A percentile compares a stretch with the other conserved stretches of the same genome.
Evolutionary conservation across 2,888 invertebrate genomes (phyloP).

Genomic region (Eilema depressum): DNA sequence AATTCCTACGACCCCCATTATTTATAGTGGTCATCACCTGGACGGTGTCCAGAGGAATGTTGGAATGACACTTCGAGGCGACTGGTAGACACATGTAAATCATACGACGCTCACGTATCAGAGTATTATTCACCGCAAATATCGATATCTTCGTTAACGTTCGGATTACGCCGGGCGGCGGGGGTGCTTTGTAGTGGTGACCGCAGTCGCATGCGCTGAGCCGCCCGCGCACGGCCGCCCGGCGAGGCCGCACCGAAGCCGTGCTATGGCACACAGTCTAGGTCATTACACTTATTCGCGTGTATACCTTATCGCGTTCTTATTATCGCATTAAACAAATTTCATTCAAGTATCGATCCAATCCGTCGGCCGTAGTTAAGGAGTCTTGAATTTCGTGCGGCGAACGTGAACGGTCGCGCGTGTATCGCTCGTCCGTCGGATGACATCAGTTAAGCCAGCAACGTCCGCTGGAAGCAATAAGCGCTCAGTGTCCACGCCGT

Average conservation of each 20-base stretch:
- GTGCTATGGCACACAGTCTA: slow-evolving; percentile 74
- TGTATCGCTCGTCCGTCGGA: slow-evolving; percentile 77
- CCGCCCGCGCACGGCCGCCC: slow-evolving; percentile 80
- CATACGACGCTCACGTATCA: slow-evolving; percentile 69
- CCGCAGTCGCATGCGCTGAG: slow-evolving; percentile 81
- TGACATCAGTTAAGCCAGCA: slow-evolving; percentile 86
- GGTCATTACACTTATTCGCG: slow-evolving; percentile 85
- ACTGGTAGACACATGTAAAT: slow-evolving; percentile 62
- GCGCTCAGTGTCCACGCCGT: slow-evolving; percentile 83
- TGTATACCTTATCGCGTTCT: slow-evolving; percentile 83
- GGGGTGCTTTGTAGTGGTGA: slow-evolving; percentile 74
- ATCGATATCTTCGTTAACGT: slow-evolving; percentile 81
- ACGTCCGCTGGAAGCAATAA: slow-evolving; percentile 82
- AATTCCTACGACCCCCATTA: slow-evolving; percentile 54
- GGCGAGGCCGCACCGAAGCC: slow-evolving; percentile 80
- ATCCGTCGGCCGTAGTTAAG: slow-evolving; percentile 65
- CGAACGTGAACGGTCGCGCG: slow-evolving; percentile 78
- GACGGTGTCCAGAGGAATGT: slow-evolving; percentile 78
- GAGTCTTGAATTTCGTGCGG: slow-evolving; percentile 77
- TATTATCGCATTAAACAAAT: slow-evolving; percentile 85
- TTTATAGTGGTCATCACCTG: slow-evolving; percentile 73
- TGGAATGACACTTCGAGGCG: slow-evolving; percentile 63
- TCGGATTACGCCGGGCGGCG: slow-evolving; percentile 78
- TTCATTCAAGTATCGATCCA: slow-evolving; percentile 81
- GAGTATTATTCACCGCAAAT: slow-evolving; percentile 80